Percentiles rank a stretch among this genome's conserved stretches.
Evolutionary conservation across 2,888 invertebrate genomes (phyloP).

Genomic region (Brachyptera putata): DNA sequence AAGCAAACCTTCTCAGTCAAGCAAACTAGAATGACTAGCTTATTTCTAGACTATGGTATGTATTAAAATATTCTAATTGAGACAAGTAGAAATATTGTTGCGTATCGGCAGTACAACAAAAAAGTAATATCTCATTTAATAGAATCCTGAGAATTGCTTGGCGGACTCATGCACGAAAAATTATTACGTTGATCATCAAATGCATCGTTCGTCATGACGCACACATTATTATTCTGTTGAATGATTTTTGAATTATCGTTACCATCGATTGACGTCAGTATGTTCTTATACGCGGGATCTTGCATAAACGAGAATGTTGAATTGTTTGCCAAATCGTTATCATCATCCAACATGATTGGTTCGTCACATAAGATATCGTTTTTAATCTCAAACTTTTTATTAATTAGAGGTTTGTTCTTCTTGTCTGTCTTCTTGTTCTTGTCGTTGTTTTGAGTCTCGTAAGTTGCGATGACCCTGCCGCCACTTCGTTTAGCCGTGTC

Average conservation of each 20-base stretch:
- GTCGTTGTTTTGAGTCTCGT: background rate
- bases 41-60: too few relatives aligned
- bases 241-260: background rate
- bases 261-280: background rate
- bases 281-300: background rate
- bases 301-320: conserved; percentile 2
- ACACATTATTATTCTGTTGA: conserved; percentile 3
- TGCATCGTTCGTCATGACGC: background rate
- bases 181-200: background rate
- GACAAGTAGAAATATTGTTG: too few relatives aligned
- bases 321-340: background rate
- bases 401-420: background rate
- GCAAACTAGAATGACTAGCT: too few relatives aligned
- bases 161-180: background rate
- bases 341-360: background rate
- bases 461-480: conserved; percentile 5
- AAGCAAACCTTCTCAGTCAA: too few relatives aligned
- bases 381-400: too few relatives aligned
- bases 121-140: background rate
- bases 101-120: too few relatives aligned
- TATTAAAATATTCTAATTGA: too few relatives aligned
- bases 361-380: background rate
- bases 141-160: background rate
- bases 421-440: background rate
- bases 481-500: background rate